These are phyloP conservation scores for Mus minutoides DNA, from an alignment of 2,797 vertebrate genomes.

Conservation along the genomic window DNA sequence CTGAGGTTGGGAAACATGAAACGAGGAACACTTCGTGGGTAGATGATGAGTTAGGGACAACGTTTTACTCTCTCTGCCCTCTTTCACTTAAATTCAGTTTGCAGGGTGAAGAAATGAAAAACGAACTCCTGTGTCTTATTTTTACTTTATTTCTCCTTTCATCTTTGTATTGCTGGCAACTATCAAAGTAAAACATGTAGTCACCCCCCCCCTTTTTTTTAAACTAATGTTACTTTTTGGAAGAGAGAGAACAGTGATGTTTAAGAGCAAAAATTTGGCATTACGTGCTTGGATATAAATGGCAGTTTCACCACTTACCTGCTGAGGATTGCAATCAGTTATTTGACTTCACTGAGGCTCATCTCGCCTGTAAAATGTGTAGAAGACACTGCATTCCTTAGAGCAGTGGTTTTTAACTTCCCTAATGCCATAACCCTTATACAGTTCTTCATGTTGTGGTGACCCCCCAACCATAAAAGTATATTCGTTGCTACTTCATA, in stretches of 20 bases:
- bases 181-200: background rate
- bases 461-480: background rate
- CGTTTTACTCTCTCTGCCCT: background rate
- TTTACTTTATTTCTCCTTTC: constrained; percentile 34
- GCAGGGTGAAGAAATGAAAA: constrained; percentile 54
- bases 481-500: background rate
- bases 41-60: constrained; percentile 15
- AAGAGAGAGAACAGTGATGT: background rate
- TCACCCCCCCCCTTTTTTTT: background rate
- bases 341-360: background rate
- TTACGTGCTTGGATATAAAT: constrained; percentile 36
- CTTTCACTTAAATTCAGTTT: constrained; percentile 25
- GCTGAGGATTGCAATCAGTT: constrained; percentile 24
- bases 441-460: background rate
- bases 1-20: constrained; percentile 29
- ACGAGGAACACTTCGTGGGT: constrained; percentile 18
- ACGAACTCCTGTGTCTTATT: constrained; percentile 22
- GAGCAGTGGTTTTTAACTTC: background rate
- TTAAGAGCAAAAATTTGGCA: constrained; percentile 15
- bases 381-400: background rate
- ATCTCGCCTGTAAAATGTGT: constrained; percentile 16
- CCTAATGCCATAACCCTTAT: background rate
- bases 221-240: constrained; percentile 37
- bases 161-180: background rate
- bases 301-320: constrained; percentile 27